Percentiles rank a stretch among this genome's conserved stretches.
phyloP scores from a whole-genome alignment of 2,888 invertebrate genomes.

The Coelopa pilipes region DNA sequence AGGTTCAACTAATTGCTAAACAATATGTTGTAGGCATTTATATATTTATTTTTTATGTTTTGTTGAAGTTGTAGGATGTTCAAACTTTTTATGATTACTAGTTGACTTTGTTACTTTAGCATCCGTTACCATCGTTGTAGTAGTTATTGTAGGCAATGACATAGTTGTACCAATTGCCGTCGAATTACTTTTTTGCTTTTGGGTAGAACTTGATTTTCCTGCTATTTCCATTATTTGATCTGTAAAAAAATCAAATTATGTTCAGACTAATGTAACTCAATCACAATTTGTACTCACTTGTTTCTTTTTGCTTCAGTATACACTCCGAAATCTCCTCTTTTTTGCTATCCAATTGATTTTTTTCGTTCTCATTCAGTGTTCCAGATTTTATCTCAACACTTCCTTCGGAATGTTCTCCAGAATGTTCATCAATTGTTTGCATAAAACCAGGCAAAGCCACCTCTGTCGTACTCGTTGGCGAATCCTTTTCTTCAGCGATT shows the following conservation, averaged over 20 bases:
- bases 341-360: background rate
- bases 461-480: constrained; percentile 57
- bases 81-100: constrained; percentile 11
- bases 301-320: background rate
- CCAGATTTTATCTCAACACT: background rate
- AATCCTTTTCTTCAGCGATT: constrained; percentile 84
- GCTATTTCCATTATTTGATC: too few species aligned
- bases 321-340: background rate
- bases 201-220: background rate
- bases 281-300: background rate
- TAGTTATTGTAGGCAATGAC: background rate
- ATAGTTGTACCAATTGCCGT: background rate
- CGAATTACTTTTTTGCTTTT: too few species aligned
- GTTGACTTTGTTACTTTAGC: background rate
- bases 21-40: background rate
- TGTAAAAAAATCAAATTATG: too few species aligned
- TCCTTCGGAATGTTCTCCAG: constrained; percentile 18
- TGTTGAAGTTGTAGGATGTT: constrained; percentile 7
- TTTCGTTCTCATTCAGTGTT: background rate
- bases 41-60: constrained; percentile 32
- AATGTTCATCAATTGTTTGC: constrained; percentile 59
- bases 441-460: constrained; percentile 48
- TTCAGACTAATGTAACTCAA: too few species aligned
- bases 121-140: background rate
- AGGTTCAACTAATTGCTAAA: too few species aligned